phyloP scores from a whole-genome alignment of 2,797 vertebrate species.

The Sorex maritimensis region DNA sequence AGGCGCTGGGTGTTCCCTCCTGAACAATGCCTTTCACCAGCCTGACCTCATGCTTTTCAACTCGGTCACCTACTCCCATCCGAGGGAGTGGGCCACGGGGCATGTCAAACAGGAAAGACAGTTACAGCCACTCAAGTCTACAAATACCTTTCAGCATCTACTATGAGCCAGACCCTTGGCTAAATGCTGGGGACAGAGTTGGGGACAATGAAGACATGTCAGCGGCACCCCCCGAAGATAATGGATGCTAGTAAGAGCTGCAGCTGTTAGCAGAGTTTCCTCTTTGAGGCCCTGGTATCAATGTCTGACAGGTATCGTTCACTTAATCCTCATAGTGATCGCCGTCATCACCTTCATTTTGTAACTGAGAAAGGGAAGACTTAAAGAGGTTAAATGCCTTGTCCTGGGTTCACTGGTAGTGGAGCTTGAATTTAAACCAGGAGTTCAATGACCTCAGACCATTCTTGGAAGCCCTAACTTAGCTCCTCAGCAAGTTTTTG shows the following conservation, averaged over 20 bases:
- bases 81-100: not conserved
- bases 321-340: not conserved
- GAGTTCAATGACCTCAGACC: not conserved
- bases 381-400: not conserved
- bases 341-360: not conserved
- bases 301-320: not conserved
- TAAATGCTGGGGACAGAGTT: not conserved
- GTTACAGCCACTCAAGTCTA: not conserved
- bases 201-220: not conserved
- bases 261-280: not conserved
- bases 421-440: not conserved
- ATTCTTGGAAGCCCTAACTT: conserved; percentile 18
- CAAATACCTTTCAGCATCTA: not conserved
- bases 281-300: not conserved
- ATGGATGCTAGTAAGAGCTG: not conserved
- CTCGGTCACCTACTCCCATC: conserved; percentile 53
- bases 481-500: not conserved
- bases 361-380: not conserved
- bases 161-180: not conserved
- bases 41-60: conserved; percentile 69
- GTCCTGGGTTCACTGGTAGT: conserved; percentile 8
- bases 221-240: not conserved
- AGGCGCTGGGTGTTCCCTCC: conserved; percentile 73
- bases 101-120: conserved; percentile 47
- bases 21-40: conserved; percentile 52